Evolutionary conservation across 2,797 vertebrate genomes (phyloP).

Genomic region (Gallirallus australis): DNA sequence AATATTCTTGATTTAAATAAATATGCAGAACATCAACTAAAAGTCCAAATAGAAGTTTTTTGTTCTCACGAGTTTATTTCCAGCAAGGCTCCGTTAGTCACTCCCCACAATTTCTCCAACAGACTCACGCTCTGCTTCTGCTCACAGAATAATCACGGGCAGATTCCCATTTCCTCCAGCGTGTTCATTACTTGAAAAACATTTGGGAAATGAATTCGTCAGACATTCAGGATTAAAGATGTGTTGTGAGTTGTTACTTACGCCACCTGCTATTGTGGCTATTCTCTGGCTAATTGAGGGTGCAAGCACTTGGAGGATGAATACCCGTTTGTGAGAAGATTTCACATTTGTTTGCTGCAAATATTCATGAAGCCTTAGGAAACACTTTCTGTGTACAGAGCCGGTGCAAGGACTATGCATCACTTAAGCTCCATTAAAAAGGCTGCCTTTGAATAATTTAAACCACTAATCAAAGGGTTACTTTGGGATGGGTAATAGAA

Average conservation of each 20-base stretch:
- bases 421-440: constrained; percentile 53
- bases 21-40: constrained; percentile 57
- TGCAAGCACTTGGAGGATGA: neutral
- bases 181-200: neutral
- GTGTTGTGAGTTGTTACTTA: constrained; percentile 30
- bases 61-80: constrained; percentile 52
- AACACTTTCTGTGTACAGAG: neutral
- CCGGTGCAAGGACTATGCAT: neutral
- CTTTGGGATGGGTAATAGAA: constrained; percentile 39
- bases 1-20: constrained; percentile 70
- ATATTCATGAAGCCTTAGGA: constrained; percentile 45
- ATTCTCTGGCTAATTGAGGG: constrained; percentile 4
- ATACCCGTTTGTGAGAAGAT: neutral
- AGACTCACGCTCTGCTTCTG: neutral
- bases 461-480: constrained; percentile 45
- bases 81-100: constrained; percentile 14
- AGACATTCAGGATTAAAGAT: constrained; percentile 14
- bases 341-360: constrained; percentile 49
- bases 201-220: neutral
- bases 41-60: constrained; percentile 66
- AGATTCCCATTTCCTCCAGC: constrained; percentile 18
- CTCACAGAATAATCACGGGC: neutral
- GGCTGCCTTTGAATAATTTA: constrained; percentile 63
- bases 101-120: neutral
- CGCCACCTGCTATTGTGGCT: constrained; percentile 10